phyloP scores from a whole-genome alignment of 2,797 vertebrate genomes.

The Lithobates pipiens region DNA sequence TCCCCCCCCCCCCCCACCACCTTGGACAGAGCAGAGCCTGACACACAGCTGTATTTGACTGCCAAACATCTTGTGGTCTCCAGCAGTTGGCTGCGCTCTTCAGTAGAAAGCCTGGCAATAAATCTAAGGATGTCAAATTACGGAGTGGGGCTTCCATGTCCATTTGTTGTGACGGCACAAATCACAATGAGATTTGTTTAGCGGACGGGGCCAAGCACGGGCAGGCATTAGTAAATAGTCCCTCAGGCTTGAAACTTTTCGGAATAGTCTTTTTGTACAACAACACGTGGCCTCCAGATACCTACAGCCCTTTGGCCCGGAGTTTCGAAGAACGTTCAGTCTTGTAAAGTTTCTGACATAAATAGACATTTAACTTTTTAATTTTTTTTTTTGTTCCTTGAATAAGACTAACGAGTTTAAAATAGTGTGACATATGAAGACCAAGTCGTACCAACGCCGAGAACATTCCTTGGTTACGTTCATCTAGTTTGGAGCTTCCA shows the following conservation, averaged over 20 bases:
- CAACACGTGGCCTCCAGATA: constrained; percentile 25
- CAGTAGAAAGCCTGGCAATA: too few species aligned
- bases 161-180: constrained; percentile 17
- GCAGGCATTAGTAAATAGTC: background rate
- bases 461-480: too few species aligned
- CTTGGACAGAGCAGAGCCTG: too few species aligned
- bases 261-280: background rate
- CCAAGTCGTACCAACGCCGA: background rate
- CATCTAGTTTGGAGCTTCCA: too few species aligned
- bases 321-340: constrained; percentile 12
- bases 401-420: constrained; percentile 15
- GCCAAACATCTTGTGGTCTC: too few species aligned
- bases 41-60: too few species aligned
- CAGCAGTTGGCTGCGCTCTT: too few species aligned
- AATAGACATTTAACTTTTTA: constrained; percentile 60
- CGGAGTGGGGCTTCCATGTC: background rate
- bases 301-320: constrained; percentile 6
- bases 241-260: background rate
- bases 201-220: background rate
- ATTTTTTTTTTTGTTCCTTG: background rate
- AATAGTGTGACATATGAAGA: background rate
- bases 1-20: too few species aligned
- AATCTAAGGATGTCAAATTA: too few species aligned
- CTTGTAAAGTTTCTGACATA: constrained; percentile 64
- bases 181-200: constrained; percentile 1